phyloP scores from a whole-genome alignment of 2,113 vertebrate genomes.

The Sialia sialis region DNA sequence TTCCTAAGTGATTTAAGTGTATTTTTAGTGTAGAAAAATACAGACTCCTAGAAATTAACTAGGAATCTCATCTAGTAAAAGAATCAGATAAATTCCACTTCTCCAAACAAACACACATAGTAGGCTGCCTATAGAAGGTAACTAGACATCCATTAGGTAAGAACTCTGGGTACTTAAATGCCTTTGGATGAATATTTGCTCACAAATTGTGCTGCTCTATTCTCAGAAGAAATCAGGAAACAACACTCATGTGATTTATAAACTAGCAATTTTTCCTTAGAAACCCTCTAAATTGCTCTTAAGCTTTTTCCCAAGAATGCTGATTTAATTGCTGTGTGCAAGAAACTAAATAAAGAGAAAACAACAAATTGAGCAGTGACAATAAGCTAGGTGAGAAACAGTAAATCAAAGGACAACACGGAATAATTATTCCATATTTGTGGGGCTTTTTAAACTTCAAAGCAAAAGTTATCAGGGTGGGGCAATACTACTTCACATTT shows the following conservation, averaged over 20 bases:
- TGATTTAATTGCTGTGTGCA: not conserved
- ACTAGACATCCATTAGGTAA: not conserved
- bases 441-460: not conserved
- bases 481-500: not conserved
- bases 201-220: not conserved
- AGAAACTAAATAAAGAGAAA: not conserved
- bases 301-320: not conserved
- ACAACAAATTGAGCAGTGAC: not conserved
- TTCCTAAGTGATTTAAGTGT: not conserved
- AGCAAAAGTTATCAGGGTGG: not conserved
- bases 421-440: not conserved
- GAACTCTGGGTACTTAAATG: not conserved
- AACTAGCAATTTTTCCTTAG: not conserved
- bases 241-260: not conserved
- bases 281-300: not conserved
- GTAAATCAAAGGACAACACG: not conserved
- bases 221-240: not conserved
- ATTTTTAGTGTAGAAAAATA: not conserved
- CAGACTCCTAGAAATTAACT: not conserved
- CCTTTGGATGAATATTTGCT: not conserved
- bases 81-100: not conserved
- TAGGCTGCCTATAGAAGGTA: not conserved
- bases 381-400: not conserved
- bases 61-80: not conserved
- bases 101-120: not conserved